phyloP scores from a whole-genome alignment of 2,888 invertebrate species.

The Ectemnius continuus region DNA sequence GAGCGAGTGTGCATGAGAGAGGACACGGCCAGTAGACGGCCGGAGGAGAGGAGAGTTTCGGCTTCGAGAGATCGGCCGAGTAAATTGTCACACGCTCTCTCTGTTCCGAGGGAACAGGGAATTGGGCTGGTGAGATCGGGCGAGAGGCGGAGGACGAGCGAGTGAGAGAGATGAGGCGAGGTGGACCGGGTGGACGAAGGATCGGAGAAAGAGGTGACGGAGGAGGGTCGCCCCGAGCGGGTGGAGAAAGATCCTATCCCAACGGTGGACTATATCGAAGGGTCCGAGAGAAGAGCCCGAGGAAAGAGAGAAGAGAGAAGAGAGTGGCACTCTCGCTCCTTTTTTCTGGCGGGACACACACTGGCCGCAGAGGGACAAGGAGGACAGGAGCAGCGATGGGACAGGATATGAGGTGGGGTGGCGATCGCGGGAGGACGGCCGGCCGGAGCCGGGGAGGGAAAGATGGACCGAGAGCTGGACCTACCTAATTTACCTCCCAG shows the following conservation, averaged over 20 bases:
- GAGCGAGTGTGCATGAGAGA: constrained; percentile 11
- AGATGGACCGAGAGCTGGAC: constrained; percentile 74
- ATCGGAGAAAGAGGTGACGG: constrained; percentile 55
- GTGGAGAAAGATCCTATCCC: constrained; percentile 73
- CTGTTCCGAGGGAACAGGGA: constrained; percentile 68
- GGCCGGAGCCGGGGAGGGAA: constrained; percentile 46
- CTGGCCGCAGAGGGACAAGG: constrained; percentile 12
- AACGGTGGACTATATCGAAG: constrained; percentile 61
- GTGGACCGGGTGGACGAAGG: constrained; percentile 37
- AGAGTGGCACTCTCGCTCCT: constrained; percentile 4
- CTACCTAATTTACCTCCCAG: constrained; percentile 79
- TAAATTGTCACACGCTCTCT: constrained; percentile 78
- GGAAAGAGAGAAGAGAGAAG: constrained; percentile 12
- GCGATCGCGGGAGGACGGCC: constrained; percentile 28
- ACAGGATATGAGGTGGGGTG: constrained; percentile 20
- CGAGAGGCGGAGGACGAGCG: constrained; percentile 35
- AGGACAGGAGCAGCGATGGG: constrained; percentile 23
- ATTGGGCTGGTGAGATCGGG: constrained; percentile 62
- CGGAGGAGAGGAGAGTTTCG: constrained; percentile 40
- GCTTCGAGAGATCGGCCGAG: constrained; percentile 73
- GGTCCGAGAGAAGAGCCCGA: constrained; percentile 47
- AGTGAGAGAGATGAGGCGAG: constrained; percentile 44
- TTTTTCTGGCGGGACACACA: not conserved
- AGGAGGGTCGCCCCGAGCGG: constrained; percentile 57
- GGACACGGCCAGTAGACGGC: constrained; percentile 41